Evolutionary conservation across 2,888 invertebrate genomes (phyloP), one percentile per base, ranked within the genome.

Genomic region (Pachycephus smyrnensis): DNA sequence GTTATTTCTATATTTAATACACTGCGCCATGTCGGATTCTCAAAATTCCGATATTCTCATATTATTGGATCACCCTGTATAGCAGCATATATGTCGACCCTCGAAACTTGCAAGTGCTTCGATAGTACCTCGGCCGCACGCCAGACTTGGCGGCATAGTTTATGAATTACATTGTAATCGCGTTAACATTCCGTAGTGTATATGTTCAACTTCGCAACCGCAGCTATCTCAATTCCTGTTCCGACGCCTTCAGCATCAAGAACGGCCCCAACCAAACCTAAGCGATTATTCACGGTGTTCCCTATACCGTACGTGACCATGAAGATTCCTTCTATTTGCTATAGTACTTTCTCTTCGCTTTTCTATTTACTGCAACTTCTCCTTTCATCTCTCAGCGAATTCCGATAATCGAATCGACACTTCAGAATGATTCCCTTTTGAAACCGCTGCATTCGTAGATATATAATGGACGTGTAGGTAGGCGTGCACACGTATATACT

Each of bases 131-230:
- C 30, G n/a, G 71, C 33, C 80, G 76, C 81, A 76, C 79, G 81
- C 75, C 78, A 77, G 80, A 82, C 84, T 82, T 80, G 77, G 82
- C 81, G 81, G 80, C 85, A 85, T 85, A 84, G 83, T 86, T 87
- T 85, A 83, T 85, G 85, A 85, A 85, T 87, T 84, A 82, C 84
- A 77, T 84, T 82, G 86, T 85, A 86, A 86, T 86, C 84, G 84
- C 81, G 85, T 87, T 84, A 87, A 84, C 85, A 83, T 84, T 86
- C 82, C 82, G 73, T 69, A 76, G 73, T 73, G 73, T 74, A 75
- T 77, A 76, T 73, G 68, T 73, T 74, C 75, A 32, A 73, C 23
- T 35, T 73, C 55, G 69, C 77, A 80, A 78, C 77, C 78, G 40
- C 81, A 80, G 68, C 75, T 73, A 80, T 77, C 78, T 80, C 80